phyloP scores from a whole-genome alignment of 2,797 vertebrate genomes.

The Garrulus glandarius region DNA sequence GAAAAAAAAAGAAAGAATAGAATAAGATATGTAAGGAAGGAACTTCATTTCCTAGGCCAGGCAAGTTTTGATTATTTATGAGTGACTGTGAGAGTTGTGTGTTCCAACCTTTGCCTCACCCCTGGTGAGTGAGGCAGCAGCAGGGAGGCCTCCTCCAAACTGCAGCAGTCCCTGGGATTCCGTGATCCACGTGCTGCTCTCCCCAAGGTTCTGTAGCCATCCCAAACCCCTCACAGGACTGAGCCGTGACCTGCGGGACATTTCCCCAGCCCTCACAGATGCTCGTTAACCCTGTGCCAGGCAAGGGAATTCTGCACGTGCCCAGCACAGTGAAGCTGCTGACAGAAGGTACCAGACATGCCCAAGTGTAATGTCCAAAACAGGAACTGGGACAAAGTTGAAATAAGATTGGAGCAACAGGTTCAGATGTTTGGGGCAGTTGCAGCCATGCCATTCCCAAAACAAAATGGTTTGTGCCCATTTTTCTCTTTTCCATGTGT shows the following conservation, averaged over 20 bases:
- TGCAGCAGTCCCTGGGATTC: background rate
- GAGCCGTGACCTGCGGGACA: background rate
- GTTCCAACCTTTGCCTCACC: background rate
- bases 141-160: background rate
- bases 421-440: background rate
- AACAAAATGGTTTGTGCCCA: background rate
- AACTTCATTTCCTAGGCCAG: background rate
- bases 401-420: background rate
- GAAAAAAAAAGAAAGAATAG: background rate
- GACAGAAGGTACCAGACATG: background rate
- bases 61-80: background rate
- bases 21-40: background rate
- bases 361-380: background rate
- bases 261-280: background rate
- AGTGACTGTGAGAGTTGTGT: background rate
- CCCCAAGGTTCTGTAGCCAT: background rate
- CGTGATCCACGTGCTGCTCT: background rate
- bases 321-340: background rate
- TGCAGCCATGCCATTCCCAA: background rate
- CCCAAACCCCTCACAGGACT: background rate
- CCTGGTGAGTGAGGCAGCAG: background rate
- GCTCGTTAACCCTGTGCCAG: background rate
- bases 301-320: background rate
- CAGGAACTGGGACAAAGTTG: background rate
- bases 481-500: background rate